These are phyloP conservation scores for Drosophila malerkotliana DNA, from an alignment of 1,140 invertebrate genomes.

Conservation along the genomic window DNA sequence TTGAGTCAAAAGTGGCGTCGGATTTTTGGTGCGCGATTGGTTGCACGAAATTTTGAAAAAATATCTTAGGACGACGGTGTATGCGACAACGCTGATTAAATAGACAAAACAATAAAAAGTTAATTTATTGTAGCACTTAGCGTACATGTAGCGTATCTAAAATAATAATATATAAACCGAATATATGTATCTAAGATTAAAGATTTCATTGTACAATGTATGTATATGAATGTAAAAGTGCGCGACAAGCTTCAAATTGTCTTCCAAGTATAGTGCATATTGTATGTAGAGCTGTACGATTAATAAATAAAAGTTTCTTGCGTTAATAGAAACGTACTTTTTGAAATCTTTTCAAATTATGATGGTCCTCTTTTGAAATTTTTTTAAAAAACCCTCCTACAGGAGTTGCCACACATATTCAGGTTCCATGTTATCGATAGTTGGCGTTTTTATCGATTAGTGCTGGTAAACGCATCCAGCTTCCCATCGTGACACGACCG, in stretches of 20 bases:
- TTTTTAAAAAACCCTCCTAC: neutral
- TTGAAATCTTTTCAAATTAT: neutral
- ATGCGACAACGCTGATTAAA: conserved; percentile 9
- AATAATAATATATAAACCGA: conserved; percentile 50
- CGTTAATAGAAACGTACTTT: conserved; percentile 27
- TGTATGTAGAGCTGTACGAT: conserved; percentile 60
- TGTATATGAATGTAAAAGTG: conserved; percentile 55
- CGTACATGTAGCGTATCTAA: conserved; percentile 64
- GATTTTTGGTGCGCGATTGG: conserved; percentile 62
- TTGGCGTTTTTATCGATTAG: neutral
- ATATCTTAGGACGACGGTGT: conserved; percentile 2
- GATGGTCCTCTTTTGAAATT: neutral
- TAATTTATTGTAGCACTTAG: conserved; percentile 76
- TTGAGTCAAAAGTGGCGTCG: conserved; percentile 67
- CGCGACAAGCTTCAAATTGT: conserved; percentile 66
- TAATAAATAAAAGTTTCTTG: conserved; percentile 68
- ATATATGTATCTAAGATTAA: conserved; percentile 50
- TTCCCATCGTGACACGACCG: neutral
- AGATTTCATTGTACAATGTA: conserved; percentile 50
- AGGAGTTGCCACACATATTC: no score
- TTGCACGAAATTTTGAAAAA: conserved; percentile 41
- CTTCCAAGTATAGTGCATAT: conserved; percentile 65
- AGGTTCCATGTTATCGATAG: neutral
- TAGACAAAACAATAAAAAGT: conserved; percentile 67
- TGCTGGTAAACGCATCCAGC: neutral